Evolutionary conservation across 2,888 invertebrate genomes (phyloP).

Genomic region (Sphaerophoria rueppellii): DNA sequence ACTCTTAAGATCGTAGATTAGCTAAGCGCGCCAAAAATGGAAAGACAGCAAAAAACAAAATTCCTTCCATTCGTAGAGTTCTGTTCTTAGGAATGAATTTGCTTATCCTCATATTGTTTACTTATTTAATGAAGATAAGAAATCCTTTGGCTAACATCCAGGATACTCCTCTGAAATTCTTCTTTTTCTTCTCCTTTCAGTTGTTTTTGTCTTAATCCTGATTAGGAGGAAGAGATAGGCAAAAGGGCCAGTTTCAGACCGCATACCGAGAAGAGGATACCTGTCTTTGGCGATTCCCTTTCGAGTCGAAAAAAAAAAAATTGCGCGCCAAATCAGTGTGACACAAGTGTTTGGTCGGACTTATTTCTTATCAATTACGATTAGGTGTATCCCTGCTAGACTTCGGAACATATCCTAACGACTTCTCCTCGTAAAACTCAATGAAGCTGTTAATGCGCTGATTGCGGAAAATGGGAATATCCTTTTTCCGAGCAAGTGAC

Average conservation of each 20-base stretch:
- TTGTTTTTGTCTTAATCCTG: slow-evolving; percentile 57
- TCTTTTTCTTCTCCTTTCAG: not conserved
- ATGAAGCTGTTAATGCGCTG: slow-evolving; percentile 50
- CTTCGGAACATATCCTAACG: slow-evolving; percentile 18
- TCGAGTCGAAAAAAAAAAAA: slow-evolving; percentile 12
- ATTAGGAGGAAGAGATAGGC: slow-evolving; percentile 55
- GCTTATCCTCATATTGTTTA: slow-evolving; percentile 69
- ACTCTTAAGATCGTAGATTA: slow-evolving; percentile 63
- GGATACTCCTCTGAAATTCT: slow-evolving; percentile 41
- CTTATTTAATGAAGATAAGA: slow-evolving; percentile 70
- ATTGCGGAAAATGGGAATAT: not conserved
- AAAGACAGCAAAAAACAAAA: not conserved
- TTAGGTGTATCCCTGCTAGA: slow-evolving; percentile 15
- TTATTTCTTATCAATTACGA: slow-evolving; percentile 23
- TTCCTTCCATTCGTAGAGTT: not conserved
- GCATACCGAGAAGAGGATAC: slow-evolving; percentile 60
- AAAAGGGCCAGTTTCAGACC: slow-evolving; percentile 46
- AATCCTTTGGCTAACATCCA: slow-evolving; percentile 66
- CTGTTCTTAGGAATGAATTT: slow-evolving; percentile 25
- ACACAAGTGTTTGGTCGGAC: slow-evolving; percentile 39
- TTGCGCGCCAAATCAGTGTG: slow-evolving; percentile 64
- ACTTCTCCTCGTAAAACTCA: slow-evolving; percentile 25
- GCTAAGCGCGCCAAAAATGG: slow-evolving; percentile 60
- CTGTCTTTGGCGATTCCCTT: slow-evolving; percentile 38
- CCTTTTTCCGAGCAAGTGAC: slow-evolving; percentile 18